Evolutionary conservation across 2,888 invertebrate species (phyloP), one percentile per base, ranked within the genome.

Genomic region (Drosophila heteroneura): DNA sequence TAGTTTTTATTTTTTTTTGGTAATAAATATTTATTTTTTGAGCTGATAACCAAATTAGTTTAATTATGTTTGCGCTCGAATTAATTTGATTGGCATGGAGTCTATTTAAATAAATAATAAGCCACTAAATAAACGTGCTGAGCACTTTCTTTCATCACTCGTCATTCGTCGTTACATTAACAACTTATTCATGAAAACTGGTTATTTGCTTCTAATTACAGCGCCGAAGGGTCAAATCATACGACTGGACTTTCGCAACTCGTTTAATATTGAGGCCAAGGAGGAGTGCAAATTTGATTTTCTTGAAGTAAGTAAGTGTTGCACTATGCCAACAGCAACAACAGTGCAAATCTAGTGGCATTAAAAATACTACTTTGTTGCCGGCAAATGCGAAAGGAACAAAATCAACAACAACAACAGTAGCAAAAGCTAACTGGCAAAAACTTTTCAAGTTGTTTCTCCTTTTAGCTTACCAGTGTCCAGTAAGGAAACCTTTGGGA

Each of bases 181-280:
- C 12, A 39, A 16, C 28, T 49, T 51, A 35, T 39, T 22, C 37
- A 47, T 3, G 3, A 53, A 30, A 59, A 44, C 53, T 70, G 37
- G 6, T 51, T 60, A 62, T 74, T 66, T 81, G 70, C 60, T 71
- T 84, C 75, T 79, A 77, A 83, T 92, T 92, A 59, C 95, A 94
- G 95, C 95, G 77, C 95, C 95, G 49, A 94, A 94, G 78, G 96
- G 96, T 59, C 95, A 95, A 93, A 94, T 96, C 76, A 95, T 97
- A 81, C 95, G 95, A 76, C 94, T 97, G 88, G 97, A 97, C 93
- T 97, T 97, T 94, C 95, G 97, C 73, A 97, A 97, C 92, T 95
- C 95, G 83, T 97, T 97, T 93, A 94, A 95, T 80, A 94, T 97
- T 80, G 97, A 97, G 92, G 94, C 95, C 44, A 93, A 92, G 77